These are phyloP conservation scores for Tetrapedia diversipes DNA, from an alignment of 2,888 invertebrate species.

Conservation along the genomic window DNA sequence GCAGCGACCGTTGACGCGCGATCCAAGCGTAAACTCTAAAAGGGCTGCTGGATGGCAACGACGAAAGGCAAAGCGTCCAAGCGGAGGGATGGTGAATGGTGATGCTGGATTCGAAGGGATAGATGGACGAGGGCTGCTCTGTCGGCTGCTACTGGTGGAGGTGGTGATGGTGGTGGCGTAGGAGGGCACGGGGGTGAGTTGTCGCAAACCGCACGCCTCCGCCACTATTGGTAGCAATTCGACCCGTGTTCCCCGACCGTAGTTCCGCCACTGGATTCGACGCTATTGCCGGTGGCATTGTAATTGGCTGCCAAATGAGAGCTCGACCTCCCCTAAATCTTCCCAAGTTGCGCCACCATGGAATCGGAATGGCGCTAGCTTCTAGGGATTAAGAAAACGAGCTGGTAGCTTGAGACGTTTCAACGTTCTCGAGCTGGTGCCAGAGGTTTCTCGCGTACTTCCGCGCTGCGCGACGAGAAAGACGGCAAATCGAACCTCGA, in stretches of 20 bases:
- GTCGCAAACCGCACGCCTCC: slow-evolving; percentile 68
- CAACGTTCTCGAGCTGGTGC: neutral
- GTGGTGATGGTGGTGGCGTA: neutral
- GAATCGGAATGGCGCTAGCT: slow-evolving; percentile 55
- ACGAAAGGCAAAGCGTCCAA: slow-evolving; percentile 33
- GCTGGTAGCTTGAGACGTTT: slow-evolving; percentile 2
- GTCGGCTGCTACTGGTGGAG: too few relatives aligned
- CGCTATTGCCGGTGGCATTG: slow-evolving; percentile 75
- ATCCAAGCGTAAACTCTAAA: slow-evolving; percentile 61
- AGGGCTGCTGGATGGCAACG: slow-evolving; percentile 22
- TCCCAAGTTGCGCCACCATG: slow-evolving; percentile 67
- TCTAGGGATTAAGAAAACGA: slow-evolving; percentile 47
- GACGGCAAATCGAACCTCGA: too few relatives aligned
- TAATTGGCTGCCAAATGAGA: slow-evolving; percentile 80
- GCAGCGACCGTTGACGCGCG: slow-evolving; percentile 24
- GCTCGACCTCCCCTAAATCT: slow-evolving; percentile 76
- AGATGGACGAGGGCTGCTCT: slow-evolving; percentile 5
- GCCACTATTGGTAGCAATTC: slow-evolving; percentile 70
- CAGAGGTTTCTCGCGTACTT: too few relatives aligned
- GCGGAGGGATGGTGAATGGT: slow-evolving; percentile 27
- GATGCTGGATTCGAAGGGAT: slow-evolving; percentile 4
- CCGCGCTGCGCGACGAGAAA: too few relatives aligned
- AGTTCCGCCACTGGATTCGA: slow-evolving; percentile 68
- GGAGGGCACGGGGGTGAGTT: slow-evolving; percentile 29
- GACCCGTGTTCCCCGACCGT: slow-evolving; percentile 65